phyloP scores from a whole-genome alignment of 1,140 invertebrate species.

The Cheumatopsyche charites region DNA sequence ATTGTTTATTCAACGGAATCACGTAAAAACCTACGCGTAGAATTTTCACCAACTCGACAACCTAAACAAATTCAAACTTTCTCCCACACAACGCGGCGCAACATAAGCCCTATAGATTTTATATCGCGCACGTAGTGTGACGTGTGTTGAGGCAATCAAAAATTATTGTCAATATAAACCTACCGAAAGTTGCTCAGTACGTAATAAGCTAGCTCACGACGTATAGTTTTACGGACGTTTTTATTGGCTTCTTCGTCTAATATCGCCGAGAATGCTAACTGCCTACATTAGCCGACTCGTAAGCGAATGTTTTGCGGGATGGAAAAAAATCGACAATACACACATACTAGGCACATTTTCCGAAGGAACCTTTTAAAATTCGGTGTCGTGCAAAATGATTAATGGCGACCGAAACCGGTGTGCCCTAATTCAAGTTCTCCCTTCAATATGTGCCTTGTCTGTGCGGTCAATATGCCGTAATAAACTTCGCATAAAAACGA shows the following conservation, averaged over 20 bases:
- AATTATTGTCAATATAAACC: neutral
- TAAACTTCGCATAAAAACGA: slow-evolving; percentile 23
- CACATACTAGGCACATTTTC: no score
- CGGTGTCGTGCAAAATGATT: slow-evolving; percentile 32
- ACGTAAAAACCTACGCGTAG: neutral
- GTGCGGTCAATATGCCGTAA: slow-evolving; percentile 22
- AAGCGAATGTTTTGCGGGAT: neutral
- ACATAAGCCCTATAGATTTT: no score
- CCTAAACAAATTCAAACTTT: no score
- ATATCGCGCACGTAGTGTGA: no score
- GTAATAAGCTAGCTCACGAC: neutral
- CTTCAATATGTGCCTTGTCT: slow-evolving; percentile 21
- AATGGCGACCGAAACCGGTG: slow-evolving; percentile 31
- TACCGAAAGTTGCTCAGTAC: neutral
- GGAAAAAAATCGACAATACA: no score
- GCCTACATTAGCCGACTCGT: slow-evolving; percentile 18
- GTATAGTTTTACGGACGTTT: slow-evolving; percentile 5
- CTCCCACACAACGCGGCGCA: no score
- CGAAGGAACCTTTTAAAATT: slow-evolving; percentile 21
- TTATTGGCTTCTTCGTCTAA: slow-evolving; percentile 11
- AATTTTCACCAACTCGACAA: neutral
- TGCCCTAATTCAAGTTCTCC: slow-evolving; percentile 26
- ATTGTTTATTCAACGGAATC: slow-evolving; percentile 6
- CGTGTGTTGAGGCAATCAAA: no score
- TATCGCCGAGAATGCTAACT: slow-evolving; percentile 21